phyloP scores from a whole-genome alignment of 2,888 invertebrate species.

The Sipha maydis region DNA sequence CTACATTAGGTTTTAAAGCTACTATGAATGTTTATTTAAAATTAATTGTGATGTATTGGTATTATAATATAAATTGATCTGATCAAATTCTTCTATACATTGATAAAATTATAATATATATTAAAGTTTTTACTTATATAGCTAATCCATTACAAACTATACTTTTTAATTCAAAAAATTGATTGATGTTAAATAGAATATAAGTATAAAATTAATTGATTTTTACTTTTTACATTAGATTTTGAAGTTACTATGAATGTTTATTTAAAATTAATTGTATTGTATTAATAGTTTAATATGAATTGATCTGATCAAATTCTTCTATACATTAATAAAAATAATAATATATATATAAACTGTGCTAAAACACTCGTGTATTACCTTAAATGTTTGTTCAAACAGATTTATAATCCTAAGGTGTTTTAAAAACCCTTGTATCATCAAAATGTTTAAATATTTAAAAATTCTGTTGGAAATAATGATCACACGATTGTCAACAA shows the following conservation, averaged over 20 bases:
- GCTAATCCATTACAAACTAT: not conserved
- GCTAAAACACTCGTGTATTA: too few relatives aligned
- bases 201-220: slow-evolving; percentile 4
- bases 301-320: not conserved
- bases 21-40: not conserved
- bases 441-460: too few relatives aligned
- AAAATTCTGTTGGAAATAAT: too few relatives aligned
- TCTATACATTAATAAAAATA: not conserved
- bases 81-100: not conserved
- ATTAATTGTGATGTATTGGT: not conserved
- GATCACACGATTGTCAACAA: too few relatives aligned
- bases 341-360: too few relatives aligned
- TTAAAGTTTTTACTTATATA: too few relatives aligned
- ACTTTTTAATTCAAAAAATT: not conserved
- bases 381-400: too few relatives aligned
- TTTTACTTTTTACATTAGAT: slow-evolving; percentile 12
- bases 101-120: not conserved
- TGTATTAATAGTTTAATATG: not conserved
- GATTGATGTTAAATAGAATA: not conserved
- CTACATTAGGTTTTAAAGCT: not conserved
- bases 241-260: not conserved
- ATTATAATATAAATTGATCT: not conserved
- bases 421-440: too few relatives aligned
- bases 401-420: too few relatives aligned
- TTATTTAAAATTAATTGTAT: not conserved